Conservation (phyloP, 2,888 invertebrate genomes). For the Merodon equestris region DNA sequence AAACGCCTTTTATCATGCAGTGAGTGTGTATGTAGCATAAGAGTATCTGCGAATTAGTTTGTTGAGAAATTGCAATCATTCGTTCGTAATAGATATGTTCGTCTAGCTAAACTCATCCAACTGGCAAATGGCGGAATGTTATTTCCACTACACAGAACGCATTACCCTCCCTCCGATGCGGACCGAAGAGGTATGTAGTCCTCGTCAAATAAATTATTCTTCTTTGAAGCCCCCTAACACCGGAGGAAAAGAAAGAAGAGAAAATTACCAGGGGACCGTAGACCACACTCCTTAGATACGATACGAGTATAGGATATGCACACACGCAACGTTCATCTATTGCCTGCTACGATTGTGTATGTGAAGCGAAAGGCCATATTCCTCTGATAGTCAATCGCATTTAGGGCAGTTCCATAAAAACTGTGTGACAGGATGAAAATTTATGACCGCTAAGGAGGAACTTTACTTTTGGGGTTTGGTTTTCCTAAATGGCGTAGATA, state of each 20-base stretch:
- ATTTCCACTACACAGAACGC: constrained; percentile 45
- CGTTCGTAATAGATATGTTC: constrained; percentile 4
- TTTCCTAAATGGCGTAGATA: constrained; percentile 58
- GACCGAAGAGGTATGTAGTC: constrained; percentile 3
- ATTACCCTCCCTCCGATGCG: constrained; percentile 7
- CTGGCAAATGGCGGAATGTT: constrained; percentile 38
- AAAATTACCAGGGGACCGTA: background rate
- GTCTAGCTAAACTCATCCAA: constrained; percentile 19
- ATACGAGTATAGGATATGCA: background rate
- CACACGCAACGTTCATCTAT: too few relatives aligned
- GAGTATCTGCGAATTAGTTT: constrained; percentile 58
- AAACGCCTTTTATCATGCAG: constrained; percentile 62
- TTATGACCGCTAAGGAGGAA: constrained; percentile 53
- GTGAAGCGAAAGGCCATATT: constrained; percentile 31
- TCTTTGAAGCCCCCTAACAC: constrained; percentile 22
- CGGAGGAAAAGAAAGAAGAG: constrained; percentile 7
- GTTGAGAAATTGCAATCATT: constrained; percentile 47
- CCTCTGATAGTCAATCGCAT: constrained; percentile 41
- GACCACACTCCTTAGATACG: background rate
- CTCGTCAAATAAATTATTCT: constrained; percentile 51
- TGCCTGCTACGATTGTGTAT: too few relatives aligned
- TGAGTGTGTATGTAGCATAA: constrained; percentile 23
- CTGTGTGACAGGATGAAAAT: constrained; percentile 62
- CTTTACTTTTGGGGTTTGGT: constrained; percentile 53
- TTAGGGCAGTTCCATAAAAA: constrained; percentile 65